Conservation (phyloP, 2,113 vertebrate species). For the Calyptommatus sinebrachiatus region DNA sequence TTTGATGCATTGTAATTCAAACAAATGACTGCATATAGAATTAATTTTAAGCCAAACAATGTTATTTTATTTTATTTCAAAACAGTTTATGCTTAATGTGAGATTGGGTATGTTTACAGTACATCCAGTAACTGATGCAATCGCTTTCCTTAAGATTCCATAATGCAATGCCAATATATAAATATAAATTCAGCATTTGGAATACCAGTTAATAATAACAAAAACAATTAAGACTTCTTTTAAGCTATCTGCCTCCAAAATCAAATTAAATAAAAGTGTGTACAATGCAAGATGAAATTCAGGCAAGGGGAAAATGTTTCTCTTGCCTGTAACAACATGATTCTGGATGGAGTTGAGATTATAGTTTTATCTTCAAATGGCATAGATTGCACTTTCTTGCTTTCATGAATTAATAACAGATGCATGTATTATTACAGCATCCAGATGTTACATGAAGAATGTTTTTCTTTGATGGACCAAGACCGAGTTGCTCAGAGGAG, state of each 20-base stretch:
- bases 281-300: not conserved
- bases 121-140: not conserved
- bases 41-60: not conserved
- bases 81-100: not conserved
- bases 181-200: not conserved
- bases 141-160: not conserved
- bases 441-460: not conserved
- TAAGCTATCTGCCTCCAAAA: not conserved
- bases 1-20: not conserved
- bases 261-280: slow-evolving; percentile 15
- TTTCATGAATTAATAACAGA: slow-evolving; percentile 19
- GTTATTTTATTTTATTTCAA: slow-evolving; percentile 3
- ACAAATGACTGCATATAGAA: not conserved
- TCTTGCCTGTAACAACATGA: not conserved
- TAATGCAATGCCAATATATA: not conserved
- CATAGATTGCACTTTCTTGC: slow-evolving; percentile 23
- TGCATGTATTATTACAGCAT: not conserved
- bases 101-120: not conserved
- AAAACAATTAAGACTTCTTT: not conserved
- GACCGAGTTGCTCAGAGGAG: slow-evolving; percentile 25
- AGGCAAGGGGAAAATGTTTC: not conserved
- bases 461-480: slow-evolving; percentile 19
- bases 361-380: not conserved
- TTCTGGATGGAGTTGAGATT: not conserved
- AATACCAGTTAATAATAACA: not conserved